Percentiles rank a stretch among this genome's conserved stretches.
phyloP scores from a whole-genome alignment of 2,113 vertebrate species.

The Rissa tridactyla region DNA sequence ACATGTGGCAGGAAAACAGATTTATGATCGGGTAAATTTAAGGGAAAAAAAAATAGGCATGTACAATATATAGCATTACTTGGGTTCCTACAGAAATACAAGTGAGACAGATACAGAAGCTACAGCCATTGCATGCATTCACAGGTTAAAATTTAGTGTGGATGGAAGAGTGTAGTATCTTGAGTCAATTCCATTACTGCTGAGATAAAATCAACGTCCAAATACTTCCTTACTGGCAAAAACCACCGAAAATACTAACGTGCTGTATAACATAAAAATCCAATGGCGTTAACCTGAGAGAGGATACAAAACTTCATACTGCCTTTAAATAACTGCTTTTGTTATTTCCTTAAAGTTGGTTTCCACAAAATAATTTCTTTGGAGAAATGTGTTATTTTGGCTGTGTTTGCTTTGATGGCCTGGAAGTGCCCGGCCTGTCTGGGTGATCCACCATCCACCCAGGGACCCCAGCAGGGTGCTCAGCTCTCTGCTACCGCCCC shows the following conservation, averaged over 20 bases:
- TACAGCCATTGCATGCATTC: background rate
- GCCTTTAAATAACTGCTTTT: background rate
- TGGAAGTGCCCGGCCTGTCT: background rate
- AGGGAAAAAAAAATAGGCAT: background rate
- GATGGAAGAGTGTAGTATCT: background rate
- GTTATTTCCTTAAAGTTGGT: background rate
- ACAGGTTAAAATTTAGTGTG: background rate
- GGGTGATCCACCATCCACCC: accelerated
- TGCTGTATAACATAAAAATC: background rate
- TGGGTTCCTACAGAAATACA: background rate
- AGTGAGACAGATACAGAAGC: background rate
- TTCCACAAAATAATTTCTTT: background rate
- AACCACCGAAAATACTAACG: background rate
- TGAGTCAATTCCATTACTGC: background rate
- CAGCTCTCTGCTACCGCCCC: background rate
- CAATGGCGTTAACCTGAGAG: background rate
- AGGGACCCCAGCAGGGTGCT: accelerated
- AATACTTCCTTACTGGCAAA: background rate
- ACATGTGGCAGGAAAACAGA: background rate
- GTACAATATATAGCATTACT: background rate
- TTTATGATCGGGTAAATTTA: background rate
- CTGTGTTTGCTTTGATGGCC: background rate
- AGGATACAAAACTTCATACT: background rate
- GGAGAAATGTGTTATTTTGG: accelerated
- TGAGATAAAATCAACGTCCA: background rate